These are phyloP conservation scores for Upupa epops DNA, from an alignment of 2,113 vertebrate genomes.

Conservation along the genomic window DNA sequence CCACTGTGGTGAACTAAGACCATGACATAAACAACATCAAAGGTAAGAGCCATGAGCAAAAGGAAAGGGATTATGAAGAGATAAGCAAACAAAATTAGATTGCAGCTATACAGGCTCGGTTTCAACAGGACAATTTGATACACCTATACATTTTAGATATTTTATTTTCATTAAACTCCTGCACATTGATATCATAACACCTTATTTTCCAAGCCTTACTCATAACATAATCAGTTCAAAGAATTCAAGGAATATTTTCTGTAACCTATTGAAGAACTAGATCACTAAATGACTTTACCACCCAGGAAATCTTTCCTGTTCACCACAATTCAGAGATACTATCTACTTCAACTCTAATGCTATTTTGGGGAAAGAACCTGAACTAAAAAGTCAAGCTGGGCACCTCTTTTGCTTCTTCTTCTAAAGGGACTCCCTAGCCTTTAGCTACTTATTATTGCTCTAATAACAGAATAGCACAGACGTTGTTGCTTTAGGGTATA, in stretches of 20 bases:
- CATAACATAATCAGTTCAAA: neutral
- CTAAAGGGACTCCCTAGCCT: neutral
- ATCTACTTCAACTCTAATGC: neutral
- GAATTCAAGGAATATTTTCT: neutral
- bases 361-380: neutral
- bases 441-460: neutral
- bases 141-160: neutral
- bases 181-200: neutral
- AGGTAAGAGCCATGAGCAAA: neutral
- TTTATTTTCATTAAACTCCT: constrained; percentile 19
- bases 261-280: neutral
- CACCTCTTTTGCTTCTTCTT: neutral
- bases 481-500: neutral
- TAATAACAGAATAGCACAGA: neutral
- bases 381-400: neutral
- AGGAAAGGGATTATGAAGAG: neutral
- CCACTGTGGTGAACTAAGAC: neutral
- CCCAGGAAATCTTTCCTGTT: neutral
- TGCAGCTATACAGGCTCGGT: neutral
- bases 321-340: neutral
- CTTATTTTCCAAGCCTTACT: neutral
- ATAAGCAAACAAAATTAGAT: constrained; percentile 11
- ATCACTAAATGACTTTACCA: neutral
- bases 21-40: neutral
- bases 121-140: neutral